Evolutionary conservation across 2,888 invertebrate genomes (phyloP).

Genomic region (Gortyna flavago): DNA sequence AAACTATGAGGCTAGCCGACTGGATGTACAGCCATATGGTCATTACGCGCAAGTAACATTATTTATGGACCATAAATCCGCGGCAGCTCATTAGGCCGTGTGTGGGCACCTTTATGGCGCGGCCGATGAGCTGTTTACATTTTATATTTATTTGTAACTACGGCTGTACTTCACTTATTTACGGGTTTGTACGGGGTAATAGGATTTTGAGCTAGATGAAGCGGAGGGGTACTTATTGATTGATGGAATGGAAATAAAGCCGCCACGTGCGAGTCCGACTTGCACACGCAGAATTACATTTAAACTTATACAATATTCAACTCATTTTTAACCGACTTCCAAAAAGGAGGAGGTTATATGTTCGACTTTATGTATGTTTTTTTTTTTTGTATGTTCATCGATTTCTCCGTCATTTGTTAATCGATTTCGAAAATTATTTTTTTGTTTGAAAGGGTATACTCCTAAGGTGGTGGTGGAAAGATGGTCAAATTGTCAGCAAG

Average conservation of each 20-base stretch:
- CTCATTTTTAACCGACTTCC: no score
- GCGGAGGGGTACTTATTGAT: background rate
- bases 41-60: slow-evolving; percentile 83
- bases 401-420: no score
- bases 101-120: slow-evolving; percentile 86
- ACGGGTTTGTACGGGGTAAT: slow-evolving; percentile 20
- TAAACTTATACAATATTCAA: no score
- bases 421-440: no score
- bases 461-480: no score
- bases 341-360: no score
- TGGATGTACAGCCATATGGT: slow-evolving; percentile 72
- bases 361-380: no score
- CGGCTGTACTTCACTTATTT: slow-evolving; percentile 56
- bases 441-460: no score
- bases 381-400: no score
- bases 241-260: background rate
- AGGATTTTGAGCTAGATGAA: slow-evolving; percentile 8
- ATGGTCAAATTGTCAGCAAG: no score
- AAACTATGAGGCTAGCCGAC: slow-evolving; percentile 44
- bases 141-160: slow-evolving; percentile 75
- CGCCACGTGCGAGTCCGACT: no score
- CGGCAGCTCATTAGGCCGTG: slow-evolving; percentile 83
- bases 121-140: slow-evolving; percentile 73
- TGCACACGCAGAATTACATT: no score
- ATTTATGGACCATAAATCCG: slow-evolving; percentile 87